These are phyloP conservation scores for Nectonema munidae DNA, from an alignment of 2,888 invertebrate genomes.

Conservation along the genomic window DNA sequence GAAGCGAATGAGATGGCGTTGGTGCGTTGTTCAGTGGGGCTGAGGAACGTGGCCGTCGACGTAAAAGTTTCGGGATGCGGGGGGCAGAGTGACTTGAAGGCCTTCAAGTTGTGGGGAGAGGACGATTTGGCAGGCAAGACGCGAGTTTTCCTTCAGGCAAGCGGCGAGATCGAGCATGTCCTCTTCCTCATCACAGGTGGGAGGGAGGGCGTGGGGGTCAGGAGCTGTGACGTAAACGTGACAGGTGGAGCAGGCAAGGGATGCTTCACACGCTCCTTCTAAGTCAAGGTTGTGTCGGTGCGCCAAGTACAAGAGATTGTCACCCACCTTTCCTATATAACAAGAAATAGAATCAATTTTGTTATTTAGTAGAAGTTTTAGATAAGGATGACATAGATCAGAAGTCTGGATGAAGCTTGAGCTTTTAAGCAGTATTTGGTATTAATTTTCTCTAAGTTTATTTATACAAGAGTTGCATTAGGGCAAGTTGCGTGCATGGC, in stretches of 20 bases:
- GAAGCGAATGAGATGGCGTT: no score
- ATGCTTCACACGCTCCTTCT: slow-evolving; percentile 95
- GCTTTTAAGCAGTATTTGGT: no score
- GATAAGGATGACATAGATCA: no score
- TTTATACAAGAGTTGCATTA: no score
- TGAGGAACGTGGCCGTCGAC: slow-evolving; percentile 85
- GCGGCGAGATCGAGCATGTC: slow-evolving; percentile 86
- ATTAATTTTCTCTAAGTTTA: no score
- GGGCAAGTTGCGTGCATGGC: no score
- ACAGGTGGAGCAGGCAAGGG: slow-evolving; percentile 83
- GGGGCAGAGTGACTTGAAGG: slow-evolving; percentile 42
- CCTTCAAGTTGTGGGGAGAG: slow-evolving; percentile 57
- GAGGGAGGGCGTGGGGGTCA: slow-evolving; percentile 37
- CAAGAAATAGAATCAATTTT: slow-evolving; percentile 36
- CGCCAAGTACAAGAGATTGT: slow-evolving; percentile 66
- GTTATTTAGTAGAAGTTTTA: no score
- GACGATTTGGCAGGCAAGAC: slow-evolving; percentile 67
- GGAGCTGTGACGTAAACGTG: slow-evolving; percentile 54
- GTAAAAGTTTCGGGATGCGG: slow-evolving; percentile 69
- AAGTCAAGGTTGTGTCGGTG: slow-evolving; percentile 63
- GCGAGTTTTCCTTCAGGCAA: slow-evolving; percentile 64
- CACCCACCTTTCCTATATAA: slow-evolving; percentile 70
- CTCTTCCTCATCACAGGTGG: slow-evolving; percentile 55
- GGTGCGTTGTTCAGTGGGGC: slow-evolving; percentile 61
- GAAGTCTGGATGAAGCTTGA: no score